Evolutionary conservation across 2,113 vertebrate genomes (phyloP), one percentile per base, ranked within the genome.

Genomic region (Cranoglanis bouderius): DNA sequence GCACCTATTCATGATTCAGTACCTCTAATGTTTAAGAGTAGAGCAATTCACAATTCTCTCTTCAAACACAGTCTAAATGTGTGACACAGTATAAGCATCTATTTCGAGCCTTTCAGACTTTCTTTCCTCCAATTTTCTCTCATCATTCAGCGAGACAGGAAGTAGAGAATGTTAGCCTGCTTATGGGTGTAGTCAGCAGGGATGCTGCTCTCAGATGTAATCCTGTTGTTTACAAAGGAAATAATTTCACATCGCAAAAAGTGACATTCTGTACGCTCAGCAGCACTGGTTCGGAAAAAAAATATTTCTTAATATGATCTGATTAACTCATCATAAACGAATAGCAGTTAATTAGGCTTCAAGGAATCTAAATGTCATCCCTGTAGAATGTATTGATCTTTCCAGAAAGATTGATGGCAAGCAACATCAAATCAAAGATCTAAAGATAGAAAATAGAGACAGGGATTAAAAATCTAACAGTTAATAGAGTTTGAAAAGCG

Each of bases 251-350:
- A 89, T 85, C 84, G 40, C 1, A 18, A 38, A 65, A n/a, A 38
- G 53, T 78, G 83, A 55, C 55, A 80, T 78, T 88, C 83, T 65
- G 16, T 61, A 61, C 14, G 82, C 59, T 91, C 88, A 84, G 83
- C 72, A 80, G 61, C 49, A 53, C 29, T 14, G 40, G 32, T 67
- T 74, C 26, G 18, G 78, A 88, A 77, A 84, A 86, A 86, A 14
- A 53, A 14, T 88, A 84, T 88, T 90, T 90, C 53, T 89, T 89
- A 82, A 67, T 43, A 88, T 92, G 51, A 88, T 87, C 88, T 81
- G 61, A 88, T 88, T 63, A 90, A 77, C 81, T 85, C 16, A 14
- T 82, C 53, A 43, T 61, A 83, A 43, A 35, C 4, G 13, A 61
- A 59, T 72, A 57, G 63, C 63, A 82, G 63, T 67, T 43, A 72